A percentile compares a stretch with the other conserved stretches of the same genome.
These are phyloP conservation scores for Pharmacophagus antenor DNA, from an alignment of 2,888 invertebrate genomes.

Conservation along the genomic window DNA sequence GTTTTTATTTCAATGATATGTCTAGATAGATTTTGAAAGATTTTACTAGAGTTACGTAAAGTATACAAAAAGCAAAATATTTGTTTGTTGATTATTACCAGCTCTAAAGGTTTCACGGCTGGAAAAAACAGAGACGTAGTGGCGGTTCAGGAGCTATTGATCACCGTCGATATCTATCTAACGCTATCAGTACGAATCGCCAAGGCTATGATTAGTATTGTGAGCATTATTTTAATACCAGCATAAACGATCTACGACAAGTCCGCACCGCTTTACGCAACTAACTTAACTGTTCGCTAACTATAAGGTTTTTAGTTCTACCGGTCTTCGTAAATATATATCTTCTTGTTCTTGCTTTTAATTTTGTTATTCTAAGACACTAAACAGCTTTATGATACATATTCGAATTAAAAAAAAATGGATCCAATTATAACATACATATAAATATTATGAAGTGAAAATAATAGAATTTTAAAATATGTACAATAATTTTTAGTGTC, in stretches of 20 bases:
- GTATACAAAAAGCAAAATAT: no score
- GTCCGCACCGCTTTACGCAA: constrained; percentile 38
- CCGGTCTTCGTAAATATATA: not conserved
- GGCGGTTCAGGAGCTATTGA: constrained; percentile 54
- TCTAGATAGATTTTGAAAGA: no score
- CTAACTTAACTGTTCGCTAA: constrained; percentile 16
- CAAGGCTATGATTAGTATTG: constrained; percentile 59
- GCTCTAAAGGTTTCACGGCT: constrained; percentile 39
- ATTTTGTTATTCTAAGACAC: not conserved
- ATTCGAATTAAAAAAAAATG: no score
- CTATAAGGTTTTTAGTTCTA: constrained; percentile 14
- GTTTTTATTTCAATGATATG: no score
- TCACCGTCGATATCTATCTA: constrained; percentile 59
- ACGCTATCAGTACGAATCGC: constrained; percentile 52
- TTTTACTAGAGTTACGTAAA: no score
- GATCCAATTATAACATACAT: no score
- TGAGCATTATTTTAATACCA: constrained; percentile 65
- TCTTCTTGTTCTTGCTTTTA: not conserved
- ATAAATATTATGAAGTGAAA: no score
- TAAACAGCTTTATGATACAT: not conserved
- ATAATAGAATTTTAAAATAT: no score
- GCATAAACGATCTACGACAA: constrained; percentile 48
- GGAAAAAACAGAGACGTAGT: constrained; percentile 60
- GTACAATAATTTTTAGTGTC: no score
- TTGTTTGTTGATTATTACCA: not conserved